Evolutionary conservation across 2,797 vertebrate genomes (phyloP).

Genomic region (Tadarida brasiliensis): DNA sequence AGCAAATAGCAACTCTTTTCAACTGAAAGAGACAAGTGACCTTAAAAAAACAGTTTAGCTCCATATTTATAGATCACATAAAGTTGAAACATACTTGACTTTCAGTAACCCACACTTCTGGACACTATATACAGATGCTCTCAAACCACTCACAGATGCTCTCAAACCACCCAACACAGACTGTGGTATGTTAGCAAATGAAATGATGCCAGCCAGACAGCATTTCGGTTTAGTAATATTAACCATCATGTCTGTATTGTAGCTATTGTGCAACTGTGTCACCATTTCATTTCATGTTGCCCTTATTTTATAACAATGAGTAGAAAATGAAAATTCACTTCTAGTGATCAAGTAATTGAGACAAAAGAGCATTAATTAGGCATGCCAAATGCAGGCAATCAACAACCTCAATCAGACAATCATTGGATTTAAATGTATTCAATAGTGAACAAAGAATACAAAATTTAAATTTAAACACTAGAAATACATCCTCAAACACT

Average conservation of each 20-base stretch:
- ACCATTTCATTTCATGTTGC: constrained; percentile 59
- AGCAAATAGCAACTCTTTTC: constrained; percentile 51
- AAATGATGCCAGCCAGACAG: neutral
- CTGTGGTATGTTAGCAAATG: neutral
- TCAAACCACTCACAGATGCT: no score
- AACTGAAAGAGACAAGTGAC: constrained; percentile 37
- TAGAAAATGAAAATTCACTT: constrained; percentile 71
- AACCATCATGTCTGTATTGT: neutral
- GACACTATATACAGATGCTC: constrained; percentile 35
- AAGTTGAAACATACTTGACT: constrained; percentile 50
- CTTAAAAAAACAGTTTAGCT: constrained; percentile 52
- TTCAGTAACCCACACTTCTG: constrained; percentile 32
- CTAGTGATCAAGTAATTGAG: constrained; percentile 61
- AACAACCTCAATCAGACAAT: constrained; percentile 69
- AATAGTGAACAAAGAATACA: constrained; percentile 36
- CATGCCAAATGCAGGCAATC: constrained; percentile 63
- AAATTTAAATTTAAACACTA: constrained; percentile 68
- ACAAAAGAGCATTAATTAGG: constrained; percentile 64
- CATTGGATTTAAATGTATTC: constrained; percentile 54
- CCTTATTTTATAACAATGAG: constrained; percentile 69
- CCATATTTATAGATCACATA: neutral
- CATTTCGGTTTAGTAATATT: constrained; percentile 50
- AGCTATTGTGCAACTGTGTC: constrained; percentile 18
- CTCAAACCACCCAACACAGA: constrained; percentile 15
- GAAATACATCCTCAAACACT: constrained; percentile 52